Evolutionary conservation across 92 coral and sea anemone genomes (phyloP).

Genomic region (Heteractis magnifica): DNA sequence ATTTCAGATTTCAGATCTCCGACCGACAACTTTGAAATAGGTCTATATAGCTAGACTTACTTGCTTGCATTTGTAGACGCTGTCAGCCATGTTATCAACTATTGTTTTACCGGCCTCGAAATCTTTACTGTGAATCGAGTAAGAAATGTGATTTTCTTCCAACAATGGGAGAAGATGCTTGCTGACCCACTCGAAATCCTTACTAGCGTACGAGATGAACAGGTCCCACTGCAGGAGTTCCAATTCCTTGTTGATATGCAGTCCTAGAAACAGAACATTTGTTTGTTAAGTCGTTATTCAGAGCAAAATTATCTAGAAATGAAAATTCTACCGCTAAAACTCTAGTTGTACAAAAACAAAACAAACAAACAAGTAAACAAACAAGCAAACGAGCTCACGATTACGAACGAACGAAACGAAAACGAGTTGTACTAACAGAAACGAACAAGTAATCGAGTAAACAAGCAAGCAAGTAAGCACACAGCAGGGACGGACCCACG

Average conservation of each 20-base stretch:
- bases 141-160: constrained; percentile 51
- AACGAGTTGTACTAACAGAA: too few species aligned
- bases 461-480: too few species aligned
- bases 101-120: constrained; percentile 72
- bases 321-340: neutral
- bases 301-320: neutral
- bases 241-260: constrained; percentile 7
- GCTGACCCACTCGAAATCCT: constrained; percentile 64
- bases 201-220: constrained; percentile 66
- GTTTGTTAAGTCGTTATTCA: neutral
- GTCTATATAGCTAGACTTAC: neutral
- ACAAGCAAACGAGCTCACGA: too few species aligned
- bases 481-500: too few species aligned
- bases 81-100: constrained; percentile 75
- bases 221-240: constrained; percentile 49
- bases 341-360: neutral
- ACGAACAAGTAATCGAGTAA: too few species aligned
- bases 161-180: constrained; percentile 58
- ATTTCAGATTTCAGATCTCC: too few species aligned
- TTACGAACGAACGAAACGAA: too few species aligned
- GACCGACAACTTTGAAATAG: too few species aligned
- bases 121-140: constrained; percentile 76
- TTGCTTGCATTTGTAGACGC: constrained; percentile 56
- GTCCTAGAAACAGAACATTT: neutral
- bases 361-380: too few species aligned